phyloP scores from a whole-genome alignment of 1,140 invertebrate species.

The Drosophila mojavensis region DNA sequence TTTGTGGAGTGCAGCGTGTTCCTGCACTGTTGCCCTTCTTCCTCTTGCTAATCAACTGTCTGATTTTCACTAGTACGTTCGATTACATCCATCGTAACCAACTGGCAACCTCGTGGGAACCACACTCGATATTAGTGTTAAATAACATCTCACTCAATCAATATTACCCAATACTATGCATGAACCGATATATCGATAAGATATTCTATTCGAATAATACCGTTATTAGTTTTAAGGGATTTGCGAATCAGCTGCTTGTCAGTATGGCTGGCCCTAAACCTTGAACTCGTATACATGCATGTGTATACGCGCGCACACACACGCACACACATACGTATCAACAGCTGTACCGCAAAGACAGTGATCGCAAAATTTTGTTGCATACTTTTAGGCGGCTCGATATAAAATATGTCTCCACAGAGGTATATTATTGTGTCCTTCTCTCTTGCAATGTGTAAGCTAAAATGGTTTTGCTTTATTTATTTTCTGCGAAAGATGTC shows the following conservation, averaged over 20 bases:
- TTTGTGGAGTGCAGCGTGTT: too few species aligned
- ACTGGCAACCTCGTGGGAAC: too few species aligned
- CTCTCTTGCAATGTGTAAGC: conserved; percentile 9
- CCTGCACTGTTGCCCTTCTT: too few species aligned
- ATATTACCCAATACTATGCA: too few species aligned
- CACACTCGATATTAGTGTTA: too few species aligned
- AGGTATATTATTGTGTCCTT: background rate
- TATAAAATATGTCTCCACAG: background rate
- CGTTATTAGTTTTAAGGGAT: background rate
- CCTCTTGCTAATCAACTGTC: too few species aligned
- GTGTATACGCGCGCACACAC: background rate
- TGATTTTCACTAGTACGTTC: too few species aligned
- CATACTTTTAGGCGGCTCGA: background rate
- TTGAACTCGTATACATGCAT: background rate
- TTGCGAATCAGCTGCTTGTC: background rate
- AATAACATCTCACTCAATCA: too few species aligned
- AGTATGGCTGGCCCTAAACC: background rate
- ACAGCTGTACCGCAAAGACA: background rate
- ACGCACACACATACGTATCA: too few species aligned
- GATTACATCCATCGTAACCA: too few species aligned
- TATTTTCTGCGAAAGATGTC: background rate
- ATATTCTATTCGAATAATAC: too few species aligned
- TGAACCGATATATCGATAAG: too few species aligned
- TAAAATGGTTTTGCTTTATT: conserved; percentile 29
- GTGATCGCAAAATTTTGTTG: background rate